These are phyloP conservation scores for Drosophila truncata DNA, from an alignment of 1,140 invertebrate species.

Conservation along the genomic window DNA sequence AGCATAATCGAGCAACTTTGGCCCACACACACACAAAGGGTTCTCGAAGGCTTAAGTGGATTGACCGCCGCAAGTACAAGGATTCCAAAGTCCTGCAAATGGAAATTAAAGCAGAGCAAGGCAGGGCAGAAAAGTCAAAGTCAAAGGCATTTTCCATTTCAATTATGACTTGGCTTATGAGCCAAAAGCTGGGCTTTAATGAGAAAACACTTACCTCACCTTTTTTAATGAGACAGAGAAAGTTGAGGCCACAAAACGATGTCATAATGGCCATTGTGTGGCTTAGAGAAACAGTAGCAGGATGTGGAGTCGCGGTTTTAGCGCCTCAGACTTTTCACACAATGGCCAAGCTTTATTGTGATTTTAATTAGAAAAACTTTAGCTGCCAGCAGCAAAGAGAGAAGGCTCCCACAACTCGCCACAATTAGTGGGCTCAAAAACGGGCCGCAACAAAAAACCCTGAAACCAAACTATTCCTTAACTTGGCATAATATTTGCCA, in stretches of 20 bases:
- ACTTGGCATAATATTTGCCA: conserved; percentile 48
- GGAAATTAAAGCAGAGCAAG: conserved; percentile 35
- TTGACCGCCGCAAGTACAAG: conserved; percentile 17
- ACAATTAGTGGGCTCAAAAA: conserved; percentile 44
- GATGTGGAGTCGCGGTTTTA: conserved; percentile 34
- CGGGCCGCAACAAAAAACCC: conserved; percentile 31
- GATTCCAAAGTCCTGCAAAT: conserved; percentile 21
- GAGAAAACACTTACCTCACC: conserved; percentile 38
- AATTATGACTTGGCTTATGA: conserved; percentile 29
- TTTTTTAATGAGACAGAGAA: conserved; percentile 58
- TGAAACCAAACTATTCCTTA: conserved; percentile 32
- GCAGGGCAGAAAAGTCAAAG: conserved; percentile 16
- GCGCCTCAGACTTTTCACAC: conserved; percentile 23
- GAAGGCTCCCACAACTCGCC: not conserved
- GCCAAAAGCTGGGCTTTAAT: conserved; percentile 39
- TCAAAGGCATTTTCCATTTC: conserved; percentile 25
- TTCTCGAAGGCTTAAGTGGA: conserved; percentile 11
- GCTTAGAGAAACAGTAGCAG: conserved; percentile 6
- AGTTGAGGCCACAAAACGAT: conserved; percentile 59
- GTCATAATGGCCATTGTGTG: conserved; percentile 53
- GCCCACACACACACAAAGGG: conserved; percentile 5
- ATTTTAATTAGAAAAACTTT: conserved; percentile 67
- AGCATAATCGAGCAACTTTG: conserved; percentile 19
- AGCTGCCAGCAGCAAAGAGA: conserved; percentile 5
- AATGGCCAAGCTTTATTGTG: conserved; percentile 53